Evolutionary conservation across 2,797 vertebrate species (phyloP), one percentile per base, ranked within the genome.

Genomic region (Myotis daubentonii): DNA sequence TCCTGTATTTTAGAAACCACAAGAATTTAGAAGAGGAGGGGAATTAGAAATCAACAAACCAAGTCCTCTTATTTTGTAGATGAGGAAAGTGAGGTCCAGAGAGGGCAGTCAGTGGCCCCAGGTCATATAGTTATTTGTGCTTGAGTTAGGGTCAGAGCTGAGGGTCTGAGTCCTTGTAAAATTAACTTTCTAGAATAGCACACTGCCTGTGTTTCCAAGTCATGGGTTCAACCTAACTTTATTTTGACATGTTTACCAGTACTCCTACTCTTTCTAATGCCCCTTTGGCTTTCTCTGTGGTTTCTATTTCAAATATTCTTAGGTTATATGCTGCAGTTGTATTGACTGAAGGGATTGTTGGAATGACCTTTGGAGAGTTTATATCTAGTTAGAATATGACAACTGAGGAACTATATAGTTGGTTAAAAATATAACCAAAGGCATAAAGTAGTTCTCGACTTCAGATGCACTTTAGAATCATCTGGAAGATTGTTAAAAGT

Each of bases 301-400:
- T 82, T 25, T 91, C 12, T 84, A 36, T 68, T 95, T 84, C n/a
- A 44, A 80, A 81, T 76, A 84, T 16, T 76, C 55, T 93, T 79
- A 90, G 70, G 17, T 87, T 91, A 44, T 66, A 71, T 57, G 30
- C 72, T 71, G 17, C 10, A 91, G 65, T 78, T 65, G 33, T 72
- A 65, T 44, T 79, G 49, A 87, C 74, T 91, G 55, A 85, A 23
- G 33, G 66, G n/a, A 93, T 30, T 74, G 38, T 70, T 84, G 38
- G 17, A 70, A 75, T 89, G 83, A 62, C 16, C 23, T 88, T 85
- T 93, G 78, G 51, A 8, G 36, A 55, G 4, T 12, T 65, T 89
- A 10, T 41, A 41, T 66, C 33, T 66, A 44, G 51, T 55, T 79
- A 33, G n/a, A 60, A 30, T 85, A 75, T 88, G 80, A 85, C 62